These are phyloP conservation scores for Pteronotus mesoamericanus DNA, from an alignment of 2,797 vertebrate genomes.

Conservation along the genomic window DNA sequence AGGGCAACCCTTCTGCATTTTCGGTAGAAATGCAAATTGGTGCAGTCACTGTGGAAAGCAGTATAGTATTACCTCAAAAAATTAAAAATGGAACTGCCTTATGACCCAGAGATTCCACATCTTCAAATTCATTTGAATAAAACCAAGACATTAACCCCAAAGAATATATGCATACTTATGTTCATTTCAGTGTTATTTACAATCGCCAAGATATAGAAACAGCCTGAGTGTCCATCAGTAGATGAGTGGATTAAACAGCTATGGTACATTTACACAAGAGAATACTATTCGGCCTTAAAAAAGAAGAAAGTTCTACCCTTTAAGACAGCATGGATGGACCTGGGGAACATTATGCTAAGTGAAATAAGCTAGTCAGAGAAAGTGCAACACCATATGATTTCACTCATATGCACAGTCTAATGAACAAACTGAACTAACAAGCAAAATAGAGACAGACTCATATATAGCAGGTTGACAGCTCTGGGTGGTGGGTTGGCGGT, in stretches of 20 bases:
- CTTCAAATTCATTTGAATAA: not conserved
- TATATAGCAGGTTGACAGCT: not conserved
- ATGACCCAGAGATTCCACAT: not conserved
- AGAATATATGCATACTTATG: not conserved
- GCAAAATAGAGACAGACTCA: not conserved
- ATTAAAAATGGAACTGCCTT: not conserved
- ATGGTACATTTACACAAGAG: not conserved
- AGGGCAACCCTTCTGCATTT: not conserved
- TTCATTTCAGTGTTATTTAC: not conserved
- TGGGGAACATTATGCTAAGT: not conserved
- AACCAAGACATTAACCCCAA: not conserved
- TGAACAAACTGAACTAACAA: not conserved
- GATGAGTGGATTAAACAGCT: not conserved
- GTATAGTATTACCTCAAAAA: not conserved
- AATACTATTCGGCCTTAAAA: not conserved
- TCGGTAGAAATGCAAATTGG: not conserved
- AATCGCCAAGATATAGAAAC: not conserved
- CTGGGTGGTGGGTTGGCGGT: not conserved
- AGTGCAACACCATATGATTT: not conserved
- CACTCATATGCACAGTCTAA: not conserved
- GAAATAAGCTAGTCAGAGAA: not conserved
- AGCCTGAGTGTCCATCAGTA: not conserved
- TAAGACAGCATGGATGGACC: not conserved
- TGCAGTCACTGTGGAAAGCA: not conserved
- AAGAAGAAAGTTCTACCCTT: not conserved